phyloP scores from a whole-genome alignment of 2,113 vertebrate species.

The Phyllopteryx taeniolatus region DNA sequence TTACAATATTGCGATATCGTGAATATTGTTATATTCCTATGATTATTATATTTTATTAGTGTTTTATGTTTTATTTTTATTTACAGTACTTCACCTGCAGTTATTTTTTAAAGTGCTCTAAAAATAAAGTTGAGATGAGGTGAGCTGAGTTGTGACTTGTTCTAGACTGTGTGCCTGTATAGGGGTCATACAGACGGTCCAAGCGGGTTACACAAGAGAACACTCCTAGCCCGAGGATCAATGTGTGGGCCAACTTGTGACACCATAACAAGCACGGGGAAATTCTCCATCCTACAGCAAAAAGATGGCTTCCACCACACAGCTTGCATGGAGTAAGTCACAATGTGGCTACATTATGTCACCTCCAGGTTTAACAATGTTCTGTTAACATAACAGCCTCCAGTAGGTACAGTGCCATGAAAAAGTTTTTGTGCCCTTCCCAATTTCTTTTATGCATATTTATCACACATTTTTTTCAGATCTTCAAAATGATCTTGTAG shows the following conservation, averaged over 20 bases:
- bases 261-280: neutral
- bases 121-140: neutral
- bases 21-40: neutral
- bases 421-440: no score
- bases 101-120: no score
- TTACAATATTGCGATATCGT: no score
- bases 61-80: neutral
- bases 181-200: conserved; percentile 39
- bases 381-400: neutral
- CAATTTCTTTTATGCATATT: neutral
- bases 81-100: neutral
- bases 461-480: neutral
- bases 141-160: neutral
- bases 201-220: neutral
- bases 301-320: neutral
- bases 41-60: neutral
- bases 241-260: conserved; percentile 20
- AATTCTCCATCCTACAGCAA: neutral
- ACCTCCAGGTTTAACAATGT: neutral
- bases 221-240: neutral
- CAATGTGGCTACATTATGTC: neutral
- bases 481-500: neutral
- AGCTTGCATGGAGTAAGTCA: neutral
- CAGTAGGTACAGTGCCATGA: neutral
- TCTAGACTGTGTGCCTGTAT: neutral